Evolutionary conservation across 2,888 invertebrate genomes (phyloP).

Genomic region (Chrysina gloriosa): DNA sequence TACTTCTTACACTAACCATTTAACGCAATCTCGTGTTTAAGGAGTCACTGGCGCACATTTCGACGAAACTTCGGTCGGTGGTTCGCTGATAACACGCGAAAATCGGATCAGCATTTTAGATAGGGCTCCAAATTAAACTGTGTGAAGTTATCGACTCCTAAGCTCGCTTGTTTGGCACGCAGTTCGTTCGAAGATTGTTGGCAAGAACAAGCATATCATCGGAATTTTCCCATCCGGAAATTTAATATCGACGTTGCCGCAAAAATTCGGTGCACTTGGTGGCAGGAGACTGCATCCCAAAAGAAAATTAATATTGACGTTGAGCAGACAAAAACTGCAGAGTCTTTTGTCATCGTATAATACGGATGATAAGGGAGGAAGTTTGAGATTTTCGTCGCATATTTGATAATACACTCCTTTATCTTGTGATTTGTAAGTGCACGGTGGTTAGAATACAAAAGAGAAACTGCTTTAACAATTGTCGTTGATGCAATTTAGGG

Average conservation of each 20-base stretch:
- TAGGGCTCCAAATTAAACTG: conserved; percentile 12
- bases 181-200: neutral
- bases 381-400: too few species aligned
- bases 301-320: neutral
- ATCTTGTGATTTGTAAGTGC: too few species aligned
- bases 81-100: neutral
- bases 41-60: neutral
- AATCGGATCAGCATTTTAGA: neutral
- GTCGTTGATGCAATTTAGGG: too few species aligned
- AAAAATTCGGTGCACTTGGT: neutral
- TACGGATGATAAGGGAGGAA: too few species aligned
- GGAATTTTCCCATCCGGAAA: neutral
- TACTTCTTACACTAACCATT: too few species aligned
- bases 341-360: too few species aligned
- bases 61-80: neutral
- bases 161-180: neutral
- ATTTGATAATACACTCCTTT: too few species aligned
- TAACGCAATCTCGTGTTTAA: neutral
- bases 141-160: neutral
- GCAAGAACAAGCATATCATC: neutral
- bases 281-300: neutral
- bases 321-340: neutral
- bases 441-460: too few species aligned
- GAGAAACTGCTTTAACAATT: too few species aligned
- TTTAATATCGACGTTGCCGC: neutral